Base-by-base conservation (phyloP, 2,113 vertebrate species). In the Nesogale talazaci region DNA sequence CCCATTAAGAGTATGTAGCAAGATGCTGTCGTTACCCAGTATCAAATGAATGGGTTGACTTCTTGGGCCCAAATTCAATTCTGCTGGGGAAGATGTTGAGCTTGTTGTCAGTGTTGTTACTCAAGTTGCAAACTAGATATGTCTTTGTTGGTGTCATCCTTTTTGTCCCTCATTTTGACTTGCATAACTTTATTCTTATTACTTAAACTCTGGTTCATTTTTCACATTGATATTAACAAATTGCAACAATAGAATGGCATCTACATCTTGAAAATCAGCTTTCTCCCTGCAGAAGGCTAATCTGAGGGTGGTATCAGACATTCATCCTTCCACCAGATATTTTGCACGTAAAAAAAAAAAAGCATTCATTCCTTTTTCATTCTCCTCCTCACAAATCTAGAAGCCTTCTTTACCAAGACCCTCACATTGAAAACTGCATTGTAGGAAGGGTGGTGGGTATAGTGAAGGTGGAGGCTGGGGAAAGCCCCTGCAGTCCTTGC, bases 181-280 rank as follows among this genome's bases (percentile, higher is more conserved):
- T 6, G 11, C 93, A 95, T 93, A 96, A 86, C 91, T 95, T 95
- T 96, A 93, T 94, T 96, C 88, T 94, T 83, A 92, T 93, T 93
- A 72, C 74, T 92, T 90, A 87, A 96, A 95, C 83, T 90, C 90
- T 57, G 91, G 95, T 86, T 95, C 94, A 85, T 95, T 92, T 52
- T 97, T 93, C 90, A 94, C 93, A 91, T 92, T 70, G 86, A 72
- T 95, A 92, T 97, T 95, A 63, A 76, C 83, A 95, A 90, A 97
- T 94, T 94, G 89, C 94, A 96, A 34, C 92, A 88, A 81, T 92
- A 93, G 86, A 94, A 81, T 92, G 90, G 77, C 86, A 95, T 95
- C 92, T 95, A 90, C 94, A 84, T 95, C 90, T 94, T 96, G 88
- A 87, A 90, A 90, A 94, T 95, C 92, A 95, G 77, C 92, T 94